Base-by-base conservation (phyloP, 2,888 invertebrate genomes). In the Tetanocera ferruginea region DNA sequence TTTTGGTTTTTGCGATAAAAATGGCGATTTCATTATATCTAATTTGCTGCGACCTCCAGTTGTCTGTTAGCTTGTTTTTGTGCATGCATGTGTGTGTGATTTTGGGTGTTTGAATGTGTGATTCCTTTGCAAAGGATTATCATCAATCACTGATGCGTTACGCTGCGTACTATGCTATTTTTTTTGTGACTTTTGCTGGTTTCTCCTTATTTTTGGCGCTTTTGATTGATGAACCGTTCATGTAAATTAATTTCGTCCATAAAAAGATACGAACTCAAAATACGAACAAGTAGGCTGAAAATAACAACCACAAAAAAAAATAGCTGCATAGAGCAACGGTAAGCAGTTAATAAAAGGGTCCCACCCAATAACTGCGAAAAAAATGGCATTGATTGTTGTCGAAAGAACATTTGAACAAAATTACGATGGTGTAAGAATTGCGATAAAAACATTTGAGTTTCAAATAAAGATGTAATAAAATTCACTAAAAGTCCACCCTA, bases 1-100 rank as follows among this genome's bases (percentile, higher is more conserved):
- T 19, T 49, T n/a, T 43, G 37, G 31, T n/a, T 66, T 0, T n/a
- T 14, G 8, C 23, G 17, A 23, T 70, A 51, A 66, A 37, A 28
- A 70, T 70, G 70, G 51, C 31, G 31, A 51, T 70, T 70, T 70
- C 52, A 28, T 70, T 51, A 52, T 31, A 51, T 70, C 51, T 51
- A 23, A 51, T 52, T 31, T 70, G 52, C 25, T 70, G 52, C 23
- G 19, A 51, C 28, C 25, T 23, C 14, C 70, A 31, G 23, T 70
- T 70, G 8, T 51, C 49, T 23, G 25, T 28, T 34, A 8, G n/a
- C 11, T 34, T 11, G 64, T 34, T 8, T n/a, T 19, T 66, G 37
- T 66, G 9, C 14, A n/a, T 28, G n/a, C 17, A n/a, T 3, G 1
- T 4, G 55, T 19, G 1, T 19, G 55, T 55, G 55, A 19, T n/a